phyloP scores from a whole-genome alignment of 1,140 invertebrate species.

The Phortica variegata region DNA sequence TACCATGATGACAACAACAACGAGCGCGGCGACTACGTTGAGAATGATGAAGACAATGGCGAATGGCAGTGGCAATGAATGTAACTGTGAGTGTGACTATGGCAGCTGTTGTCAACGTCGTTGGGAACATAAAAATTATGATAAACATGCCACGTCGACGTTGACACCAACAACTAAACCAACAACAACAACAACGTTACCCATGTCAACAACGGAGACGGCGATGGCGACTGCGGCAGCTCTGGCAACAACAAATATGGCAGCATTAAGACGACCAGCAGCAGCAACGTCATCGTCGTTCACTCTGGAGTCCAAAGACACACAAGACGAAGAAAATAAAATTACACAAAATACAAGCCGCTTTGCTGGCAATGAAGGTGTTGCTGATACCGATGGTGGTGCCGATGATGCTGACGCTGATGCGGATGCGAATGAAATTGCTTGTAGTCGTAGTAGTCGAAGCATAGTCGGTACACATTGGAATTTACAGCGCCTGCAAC shows the following conservation, averaged over 20 bases:
- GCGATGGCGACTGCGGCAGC: conserved; percentile 2
- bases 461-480: too few species aligned
- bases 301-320: neutral
- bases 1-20: conserved; percentile 1
- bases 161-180: conserved; percentile 2
- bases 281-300: conserved; percentile 5
- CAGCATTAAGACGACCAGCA: conserved; percentile 1
- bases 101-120: conserved; percentile 23
- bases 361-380: neutral
- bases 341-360: neutral
- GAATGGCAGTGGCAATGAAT: too few species aligned
- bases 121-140: conserved; percentile 49
- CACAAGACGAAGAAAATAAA: conserved; percentile 9
- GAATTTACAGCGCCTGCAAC: conserved; percentile 44
- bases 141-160: conserved; percentile 41
- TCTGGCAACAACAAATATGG: conserved; percentile 2
- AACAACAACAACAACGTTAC: conserved; percentile 2
- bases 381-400: neutral
- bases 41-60: too few species aligned
- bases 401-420: neutral
- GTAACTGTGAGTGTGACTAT: neutral
- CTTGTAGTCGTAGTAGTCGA: too few species aligned
- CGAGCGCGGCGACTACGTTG: conserved; percentile 5
- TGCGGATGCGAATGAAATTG: conserved; percentile 2
- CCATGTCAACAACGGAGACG: too few species aligned